Evolutionary conservation across 2,797 vertebrate species (phyloP), one percentile per base, ranked within the genome.

Genomic region (Alectoris magna): DNA sequence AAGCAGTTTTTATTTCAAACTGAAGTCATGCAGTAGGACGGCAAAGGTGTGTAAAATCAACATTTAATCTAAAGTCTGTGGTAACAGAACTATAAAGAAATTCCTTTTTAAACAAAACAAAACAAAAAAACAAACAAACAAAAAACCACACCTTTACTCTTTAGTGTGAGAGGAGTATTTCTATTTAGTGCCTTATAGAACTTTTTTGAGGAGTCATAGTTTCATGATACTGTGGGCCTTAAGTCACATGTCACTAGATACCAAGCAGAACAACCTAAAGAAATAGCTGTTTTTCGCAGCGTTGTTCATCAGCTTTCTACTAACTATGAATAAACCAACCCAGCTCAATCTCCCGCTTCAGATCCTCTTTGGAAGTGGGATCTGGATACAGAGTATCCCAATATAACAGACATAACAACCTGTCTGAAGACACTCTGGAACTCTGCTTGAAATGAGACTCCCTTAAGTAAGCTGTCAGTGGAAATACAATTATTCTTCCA

Each of bases 331-430:
- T 9, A 44, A 55, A 71, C 10, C 18, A 83, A 13, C 11, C 67
- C 77, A 66, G 15, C 27, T 88, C 49, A 64, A 9, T 43, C 26
- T 31, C 14, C 11, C 51, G 3, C n/a, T 91, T 78, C 23, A 86
- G 74, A 81, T 43, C 10, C 22, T 86, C 38, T 71, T 84, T 86
- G 80, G 55, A 74, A 84, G 19, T 36, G 17, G 36, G 70, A 21
- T 34, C 58, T 55, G 56, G 2, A 7, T 60, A 23, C 0, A 0
- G 41, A 77, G 31, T 3, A n/a, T n/a, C n/a, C n/a, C n/a, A n/a
- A n/a, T n/a, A n/a, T n/a, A n/a, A n/a, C n/a, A n/a, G n/a, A 78
- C 10, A 9, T 38, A 58, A 58, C 0, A 0, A 10, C 43, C 34
- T 41, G 23, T 51, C 43, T 53, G 64, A 36, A 74, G 46, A 41